Evolutionary conservation across 2,888 invertebrate genomes (phyloP).

Genomic region (Dynastes maya): DNA sequence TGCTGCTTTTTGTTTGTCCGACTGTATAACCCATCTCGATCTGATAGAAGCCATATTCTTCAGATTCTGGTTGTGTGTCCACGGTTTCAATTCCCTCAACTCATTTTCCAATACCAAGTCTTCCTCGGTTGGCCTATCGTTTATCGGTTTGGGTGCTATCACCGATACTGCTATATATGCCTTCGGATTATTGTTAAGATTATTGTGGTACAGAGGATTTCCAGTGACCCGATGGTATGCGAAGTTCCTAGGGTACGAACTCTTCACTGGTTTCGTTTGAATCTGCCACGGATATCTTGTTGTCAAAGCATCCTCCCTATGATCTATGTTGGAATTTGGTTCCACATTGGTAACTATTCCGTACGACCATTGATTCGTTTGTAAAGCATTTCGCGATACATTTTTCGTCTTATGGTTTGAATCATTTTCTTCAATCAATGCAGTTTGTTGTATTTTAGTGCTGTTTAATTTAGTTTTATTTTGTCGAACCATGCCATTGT

Average conservation of each 20-base stretch:
- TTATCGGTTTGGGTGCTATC: constrained; percentile 66
- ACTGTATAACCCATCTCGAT: constrained; percentile 65
- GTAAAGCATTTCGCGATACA: constrained; percentile 50
- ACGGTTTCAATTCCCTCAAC: constrained; percentile 67
- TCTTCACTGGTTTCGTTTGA: constrained; percentile 55
- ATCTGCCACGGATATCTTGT: constrained; percentile 58
- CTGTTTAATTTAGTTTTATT: constrained; percentile 21
- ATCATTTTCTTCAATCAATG: constrained; percentile 3
- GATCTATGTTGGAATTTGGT: constrained; percentile 39
- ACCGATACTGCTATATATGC: constrained; percentile 70
- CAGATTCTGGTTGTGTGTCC: constrained; percentile 66
- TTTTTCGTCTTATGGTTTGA: constrained; percentile 35
- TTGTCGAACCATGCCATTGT: not conserved
- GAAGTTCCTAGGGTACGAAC: constrained; percentile 66
- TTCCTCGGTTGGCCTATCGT: constrained; percentile 57
- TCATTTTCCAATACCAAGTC: constrained; percentile 67
- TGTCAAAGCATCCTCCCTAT: constrained; percentile 40
- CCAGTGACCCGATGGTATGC: constrained; percentile 70
- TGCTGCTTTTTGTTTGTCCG: constrained; percentile 53
- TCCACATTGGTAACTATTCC: constrained; percentile 48
- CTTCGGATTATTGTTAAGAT: constrained; percentile 66
- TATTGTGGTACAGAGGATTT: constrained; percentile 62
- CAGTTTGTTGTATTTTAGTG: constrained; percentile 23
- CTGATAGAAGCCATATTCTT: constrained; percentile 65
- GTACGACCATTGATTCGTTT: constrained; percentile 53